These are phyloP conservation scores for Karalla daura DNA, from an alignment of 2,797 vertebrate species.

Conservation along the genomic window DNA sequence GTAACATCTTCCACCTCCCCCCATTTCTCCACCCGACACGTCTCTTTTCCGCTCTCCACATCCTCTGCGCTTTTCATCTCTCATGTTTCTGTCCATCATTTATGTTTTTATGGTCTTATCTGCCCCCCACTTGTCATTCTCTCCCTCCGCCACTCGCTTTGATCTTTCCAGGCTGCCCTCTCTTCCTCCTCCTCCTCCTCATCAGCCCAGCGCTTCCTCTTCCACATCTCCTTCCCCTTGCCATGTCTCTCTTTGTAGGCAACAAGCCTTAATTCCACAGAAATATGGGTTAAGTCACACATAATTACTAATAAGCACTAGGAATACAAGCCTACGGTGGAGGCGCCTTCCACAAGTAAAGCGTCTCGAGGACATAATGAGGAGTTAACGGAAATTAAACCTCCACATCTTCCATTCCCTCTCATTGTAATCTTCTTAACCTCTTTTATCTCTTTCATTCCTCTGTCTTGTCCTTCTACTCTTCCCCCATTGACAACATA, in stretches of 20 bases:
- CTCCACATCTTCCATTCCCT: conserved; percentile 2
- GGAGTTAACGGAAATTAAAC: conserved; percentile 1
- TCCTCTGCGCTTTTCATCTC: conserved; percentile 28
- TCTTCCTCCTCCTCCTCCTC: conserved; percentile 26
- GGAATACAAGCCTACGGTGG: no score
- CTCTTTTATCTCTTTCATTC: conserved; percentile 2
- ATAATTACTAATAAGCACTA: no score
- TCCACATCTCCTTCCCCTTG: neutral
- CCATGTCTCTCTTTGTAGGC: neutral
- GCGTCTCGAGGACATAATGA: no score
- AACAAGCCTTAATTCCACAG: conserved; percentile 1
- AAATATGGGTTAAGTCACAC: no score
- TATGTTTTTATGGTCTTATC: conserved; percentile 58
- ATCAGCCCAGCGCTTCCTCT: conserved; percentile 17
- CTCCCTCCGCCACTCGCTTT: conserved; percentile 26
- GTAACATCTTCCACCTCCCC: conserved; percentile 25
- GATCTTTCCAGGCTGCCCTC: conserved; percentile 34
- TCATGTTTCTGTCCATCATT: conserved; percentile 54
- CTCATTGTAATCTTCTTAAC: neutral
- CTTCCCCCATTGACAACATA: conserved; percentile 16
- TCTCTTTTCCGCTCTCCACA: conserved; percentile 32
- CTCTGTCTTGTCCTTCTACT: conserved; percentile 19
- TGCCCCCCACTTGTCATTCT: conserved; percentile 47
- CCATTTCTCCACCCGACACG: conserved; percentile 13
- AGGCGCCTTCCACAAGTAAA: no score